A percentile compares a stretch with the other conserved stretches of the same genome.
These are phyloP conservation scores for Gambusia affinis DNA, from an alignment of 2,113 vertebrate genomes.

Conservation along the genomic window DNA sequence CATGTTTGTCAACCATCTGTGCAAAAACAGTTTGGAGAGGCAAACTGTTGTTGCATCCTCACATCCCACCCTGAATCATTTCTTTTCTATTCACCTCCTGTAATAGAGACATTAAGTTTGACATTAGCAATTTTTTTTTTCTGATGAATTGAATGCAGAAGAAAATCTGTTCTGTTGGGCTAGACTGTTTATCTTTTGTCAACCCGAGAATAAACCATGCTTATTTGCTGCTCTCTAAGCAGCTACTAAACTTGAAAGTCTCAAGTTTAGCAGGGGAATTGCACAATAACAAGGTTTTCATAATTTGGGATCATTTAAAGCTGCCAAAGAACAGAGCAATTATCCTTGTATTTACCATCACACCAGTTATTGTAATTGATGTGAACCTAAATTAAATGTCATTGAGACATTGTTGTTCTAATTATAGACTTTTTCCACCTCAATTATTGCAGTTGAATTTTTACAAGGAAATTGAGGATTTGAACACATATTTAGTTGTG, in stretches of 20 bases:
- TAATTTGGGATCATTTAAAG: slow-evolving; percentile 29
- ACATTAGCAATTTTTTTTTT: not conserved
- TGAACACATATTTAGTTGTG: not conserved
- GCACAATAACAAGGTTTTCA: slow-evolving; percentile 10
- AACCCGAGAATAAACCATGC: no score
- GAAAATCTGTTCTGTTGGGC: not conserved
- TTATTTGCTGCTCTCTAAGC: slow-evolving; percentile 1
- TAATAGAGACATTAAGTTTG: not conserved
- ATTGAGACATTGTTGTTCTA: not conserved
- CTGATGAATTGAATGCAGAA: not conserved
- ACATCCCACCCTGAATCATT: not conserved
- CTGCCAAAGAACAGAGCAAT: slow-evolving; percentile 21
- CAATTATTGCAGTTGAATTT: not conserved
- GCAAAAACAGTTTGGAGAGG: not conserved
- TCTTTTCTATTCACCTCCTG: not conserved
- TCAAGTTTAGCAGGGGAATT: slow-evolving; percentile 46
- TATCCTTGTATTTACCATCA: not conserved
- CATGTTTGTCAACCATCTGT: not conserved
- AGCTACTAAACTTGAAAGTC: slow-evolving; percentile 22
- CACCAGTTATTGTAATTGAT: not conserved
- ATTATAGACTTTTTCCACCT: not conserved
- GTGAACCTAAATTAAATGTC: not conserved
- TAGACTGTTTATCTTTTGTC: not conserved
- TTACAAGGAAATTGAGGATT: no score
- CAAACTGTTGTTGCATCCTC: not conserved